A percentile compares a stretch with the other conserved stretches of the same genome.
Evolutionary conservation across 2,888 invertebrate species (phyloP).

Genomic region (Lomographa bimaculata): DNA sequence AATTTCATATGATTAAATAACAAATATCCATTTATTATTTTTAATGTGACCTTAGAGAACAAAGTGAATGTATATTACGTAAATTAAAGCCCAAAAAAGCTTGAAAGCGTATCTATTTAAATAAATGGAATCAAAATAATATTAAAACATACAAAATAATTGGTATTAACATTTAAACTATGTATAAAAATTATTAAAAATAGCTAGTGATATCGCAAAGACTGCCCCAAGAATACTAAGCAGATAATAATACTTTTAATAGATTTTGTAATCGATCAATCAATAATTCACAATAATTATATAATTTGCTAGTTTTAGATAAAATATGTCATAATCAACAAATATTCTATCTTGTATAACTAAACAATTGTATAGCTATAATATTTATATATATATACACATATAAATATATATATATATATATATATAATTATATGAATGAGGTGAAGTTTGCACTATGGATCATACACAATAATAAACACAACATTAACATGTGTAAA

Average conservation of each 20-base stretch:
- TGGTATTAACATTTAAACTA: constrained; percentile 36
- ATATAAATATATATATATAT: constrained; percentile 7
- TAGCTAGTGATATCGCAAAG: constrained; percentile 43
- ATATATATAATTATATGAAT: constrained; percentile 1
- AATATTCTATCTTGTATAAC: constrained; percentile 12
- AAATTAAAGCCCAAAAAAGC: constrained; percentile 53
- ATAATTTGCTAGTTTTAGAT: constrained; percentile 10
- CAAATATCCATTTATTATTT: constrained; percentile 49
- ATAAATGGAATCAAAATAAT: not conserved
- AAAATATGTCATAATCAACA: constrained; percentile 21
- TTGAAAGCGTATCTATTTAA: constrained; percentile 36
- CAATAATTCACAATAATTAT: constrained; percentile 4
- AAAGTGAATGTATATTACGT: constrained; percentile 41
- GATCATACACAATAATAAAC: constrained; percentile 18
- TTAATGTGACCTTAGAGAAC: constrained; percentile 47
- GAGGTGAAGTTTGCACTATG: constrained; percentile 11
- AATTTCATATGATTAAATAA: constrained; percentile 66
- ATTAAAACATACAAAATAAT: too few species aligned
- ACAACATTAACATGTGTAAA: constrained; percentile 34
- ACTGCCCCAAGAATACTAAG: constrained; percentile 34
- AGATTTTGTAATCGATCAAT: constrained; percentile 20
- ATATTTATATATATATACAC: constrained; percentile 1
- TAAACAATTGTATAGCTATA: constrained; percentile 14
- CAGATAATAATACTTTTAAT: constrained; percentile 14
- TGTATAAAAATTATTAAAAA: constrained; percentile 43